Conservation (phyloP, 1,140 invertebrate genomes). For the Bemisia tabaci region DNA sequence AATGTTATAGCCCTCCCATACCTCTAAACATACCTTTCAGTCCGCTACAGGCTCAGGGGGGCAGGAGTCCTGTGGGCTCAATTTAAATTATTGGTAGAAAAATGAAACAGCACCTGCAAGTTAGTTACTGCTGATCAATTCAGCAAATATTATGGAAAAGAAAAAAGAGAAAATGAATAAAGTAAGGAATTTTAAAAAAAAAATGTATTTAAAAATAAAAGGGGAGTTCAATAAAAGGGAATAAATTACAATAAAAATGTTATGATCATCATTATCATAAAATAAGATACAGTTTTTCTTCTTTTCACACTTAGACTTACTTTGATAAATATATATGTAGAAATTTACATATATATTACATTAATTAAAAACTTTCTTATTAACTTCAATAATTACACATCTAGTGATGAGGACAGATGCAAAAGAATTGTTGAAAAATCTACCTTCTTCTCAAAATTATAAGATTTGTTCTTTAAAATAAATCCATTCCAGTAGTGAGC, state of each 20-base stretch:
- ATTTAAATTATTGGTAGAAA: too few species aligned
- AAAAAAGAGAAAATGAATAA: background rate
- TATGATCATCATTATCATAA: background rate
- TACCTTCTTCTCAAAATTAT: background rate
- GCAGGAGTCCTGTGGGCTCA: too few species aligned
- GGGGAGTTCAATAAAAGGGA: background rate
- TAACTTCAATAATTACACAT: too few species aligned
- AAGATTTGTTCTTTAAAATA: background rate
- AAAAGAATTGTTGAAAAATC: background rate
- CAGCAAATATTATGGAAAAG: too few species aligned
- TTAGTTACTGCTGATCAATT: too few species aligned
- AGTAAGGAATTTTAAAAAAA: background rate
- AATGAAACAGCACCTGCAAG: too few species aligned
- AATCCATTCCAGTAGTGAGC: background rate
- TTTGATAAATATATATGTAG: background rate
- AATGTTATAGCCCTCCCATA: too few species aligned
- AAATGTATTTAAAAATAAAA: conserved; percentile 1
- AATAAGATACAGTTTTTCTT: background rate
- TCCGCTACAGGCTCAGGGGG: too few species aligned
- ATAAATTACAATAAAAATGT: conserved; percentile 1
- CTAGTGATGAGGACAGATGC: background rate
- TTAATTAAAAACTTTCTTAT: background rate
- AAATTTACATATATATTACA: background rate
- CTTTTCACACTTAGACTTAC: background rate
- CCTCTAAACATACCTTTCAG: too few species aligned